Evolutionary conservation across 2,888 invertebrate genomes (phyloP), one percentile per base, ranked within the genome.

Genomic region (Erebia palarica): DNA sequence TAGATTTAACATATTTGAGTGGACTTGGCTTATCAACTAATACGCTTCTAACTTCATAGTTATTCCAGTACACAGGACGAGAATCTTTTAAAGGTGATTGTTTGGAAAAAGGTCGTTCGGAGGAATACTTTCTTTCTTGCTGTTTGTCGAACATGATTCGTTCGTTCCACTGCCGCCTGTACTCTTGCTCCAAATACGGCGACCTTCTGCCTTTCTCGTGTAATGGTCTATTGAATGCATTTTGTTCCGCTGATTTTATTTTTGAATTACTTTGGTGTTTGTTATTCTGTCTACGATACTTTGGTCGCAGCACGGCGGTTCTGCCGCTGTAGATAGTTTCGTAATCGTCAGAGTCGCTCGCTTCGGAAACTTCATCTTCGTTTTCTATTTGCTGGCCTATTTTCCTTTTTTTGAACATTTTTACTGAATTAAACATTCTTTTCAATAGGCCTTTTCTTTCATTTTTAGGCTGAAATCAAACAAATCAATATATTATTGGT

Each of bases 181-280:
- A 82, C 74, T 90, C 88, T 74, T 90, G 90, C 73, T 90, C 89
- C 84, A 87, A 84, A 65, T 87, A 86, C 0, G 88, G 86, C 13
- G 57, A 57, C 27, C 65, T 71, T 68, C 65, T 70, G 21, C 44
- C 59, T 49, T 69, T 69, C 1, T 68, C 51, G n/a, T 67, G 70
- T 27, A 68, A 68, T 51, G 68, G 58, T 72, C 47, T 70, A 66
- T 42, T 11, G 36, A 57, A 27, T 47, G 67, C 51, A 59, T 70
- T 61, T 14, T 21, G 21, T 11, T 63, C 47, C 13, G 11, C 13
- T 18, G 13, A 7, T 44, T 21, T 11, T 18, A 8, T 8, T 18
- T 16, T 18, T 63, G 49, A 5, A 3, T 14, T 5, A n/a, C 4
- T 14, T 13, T 63, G 49, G 14, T 14, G 18, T 21, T 21, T 49